Percentiles rank a stretch among this genome's conserved stretches.
These are phyloP conservation scores for Chloroclysta siterata DNA, from an alignment of 2,888 invertebrate genomes.

Conservation along the genomic window DNA sequence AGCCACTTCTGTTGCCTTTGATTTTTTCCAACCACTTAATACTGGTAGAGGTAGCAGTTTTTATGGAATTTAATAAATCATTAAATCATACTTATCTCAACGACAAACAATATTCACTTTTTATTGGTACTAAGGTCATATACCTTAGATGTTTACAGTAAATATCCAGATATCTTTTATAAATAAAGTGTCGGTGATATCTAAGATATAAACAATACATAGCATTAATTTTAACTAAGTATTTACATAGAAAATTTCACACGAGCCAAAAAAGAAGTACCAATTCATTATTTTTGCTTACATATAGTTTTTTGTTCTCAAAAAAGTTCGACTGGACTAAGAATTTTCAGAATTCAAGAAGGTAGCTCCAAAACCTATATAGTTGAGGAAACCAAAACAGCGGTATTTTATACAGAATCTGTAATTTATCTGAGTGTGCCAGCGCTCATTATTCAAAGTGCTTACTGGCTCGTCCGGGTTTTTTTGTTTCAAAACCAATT, in stretches of 20 bases:
- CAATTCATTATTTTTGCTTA: too few relatives aligned
- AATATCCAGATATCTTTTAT: too few relatives aligned
- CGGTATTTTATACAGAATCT: slow-evolving; percentile 24
- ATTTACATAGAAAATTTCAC: too few relatives aligned
- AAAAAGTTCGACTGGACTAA: neutral
- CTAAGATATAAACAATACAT: too few relatives aligned
- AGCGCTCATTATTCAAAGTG: slow-evolving; percentile 58
- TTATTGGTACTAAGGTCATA: too few relatives aligned
- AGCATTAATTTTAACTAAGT: too few relatives aligned
- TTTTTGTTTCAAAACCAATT: slow-evolving; percentile 60
- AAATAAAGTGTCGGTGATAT: too few relatives aligned
- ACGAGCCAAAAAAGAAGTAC: too few relatives aligned
- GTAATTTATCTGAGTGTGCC: slow-evolving; percentile 31
- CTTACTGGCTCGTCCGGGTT: slow-evolving; percentile 45
- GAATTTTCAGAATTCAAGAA: neutral
- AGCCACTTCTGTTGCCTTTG: slow-evolving; percentile 6
- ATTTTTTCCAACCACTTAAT: slow-evolving; percentile 3
- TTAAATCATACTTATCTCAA: neutral
- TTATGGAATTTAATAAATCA: neutral
- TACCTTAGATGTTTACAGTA: too few relatives aligned
- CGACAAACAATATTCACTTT: too few relatives aligned
- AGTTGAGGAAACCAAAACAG: slow-evolving; percentile 26
- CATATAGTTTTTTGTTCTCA: too few relatives aligned
- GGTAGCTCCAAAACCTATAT: slow-evolving; percentile 12
- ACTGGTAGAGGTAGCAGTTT: neutral